Percentiles rank a stretch among this genome's conserved stretches.
These are phyloP conservation scores for Cynopterus brachyotis DNA, from an alignment of 2,113 vertebrate genomes.

Conservation along the genomic window DNA sequence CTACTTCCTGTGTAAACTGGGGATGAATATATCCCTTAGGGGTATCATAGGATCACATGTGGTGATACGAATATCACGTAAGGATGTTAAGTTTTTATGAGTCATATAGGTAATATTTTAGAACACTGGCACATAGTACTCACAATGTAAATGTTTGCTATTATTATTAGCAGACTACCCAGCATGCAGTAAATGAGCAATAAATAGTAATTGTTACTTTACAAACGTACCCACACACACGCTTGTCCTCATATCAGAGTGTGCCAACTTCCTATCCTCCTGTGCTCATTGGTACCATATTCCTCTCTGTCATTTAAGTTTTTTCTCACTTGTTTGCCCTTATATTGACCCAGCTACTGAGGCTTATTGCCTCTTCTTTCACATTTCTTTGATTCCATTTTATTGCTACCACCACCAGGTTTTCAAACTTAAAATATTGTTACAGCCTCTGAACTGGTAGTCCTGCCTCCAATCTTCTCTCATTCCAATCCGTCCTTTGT, in stretches of 20 bases:
- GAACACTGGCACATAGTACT: neutral
- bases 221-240: neutral
- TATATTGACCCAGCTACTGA: neutral
- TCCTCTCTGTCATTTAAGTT: neutral
- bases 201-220: neutral
- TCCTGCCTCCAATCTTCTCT: neutral
- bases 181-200: neutral
- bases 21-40: neutral
- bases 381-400: neutral
- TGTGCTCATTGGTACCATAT: neutral
- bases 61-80: neutral
- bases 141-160: neutral
- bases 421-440: slow-evolving; percentile 32
- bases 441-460: neutral
- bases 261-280: neutral
- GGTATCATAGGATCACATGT: neutral
- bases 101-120: neutral
- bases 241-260: neutral
- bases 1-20: neutral
- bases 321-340: neutral
- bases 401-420: neutral
- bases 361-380: neutral
- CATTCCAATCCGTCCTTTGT: neutral
- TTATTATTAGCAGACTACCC: neutral
- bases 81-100: neutral